These are phyloP conservation scores for Sebastes steindachneri DNA, from an alignment of 2,797 vertebrate genomes.

Conservation along the genomic window DNA sequence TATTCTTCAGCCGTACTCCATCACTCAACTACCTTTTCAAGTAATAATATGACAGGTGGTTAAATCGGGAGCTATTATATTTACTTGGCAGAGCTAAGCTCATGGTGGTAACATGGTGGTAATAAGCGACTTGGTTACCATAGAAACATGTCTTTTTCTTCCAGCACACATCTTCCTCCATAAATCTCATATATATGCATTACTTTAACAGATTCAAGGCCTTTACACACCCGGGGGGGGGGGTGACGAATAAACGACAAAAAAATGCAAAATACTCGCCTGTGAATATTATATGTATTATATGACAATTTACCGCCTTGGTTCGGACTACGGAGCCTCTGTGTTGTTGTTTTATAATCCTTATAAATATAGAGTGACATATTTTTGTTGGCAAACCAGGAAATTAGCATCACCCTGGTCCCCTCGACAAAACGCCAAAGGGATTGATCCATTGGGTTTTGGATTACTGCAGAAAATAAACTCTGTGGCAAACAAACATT, in stretches of 20 bases:
- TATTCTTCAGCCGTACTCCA: neutral
- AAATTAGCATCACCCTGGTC: neutral
- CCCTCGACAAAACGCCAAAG: neutral
- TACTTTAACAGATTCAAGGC: neutral
- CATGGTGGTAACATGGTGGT: neutral
- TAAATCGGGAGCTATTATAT: neutral
- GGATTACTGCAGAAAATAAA: too few species aligned
- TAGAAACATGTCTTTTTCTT: neutral
- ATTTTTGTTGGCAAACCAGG: neutral
- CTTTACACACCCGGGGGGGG: neutral
- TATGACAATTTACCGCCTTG: neutral
- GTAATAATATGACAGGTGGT: neutral
- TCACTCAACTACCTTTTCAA: neutral
- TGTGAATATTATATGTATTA: neutral
- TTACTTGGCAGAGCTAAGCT: conserved; percentile 14
- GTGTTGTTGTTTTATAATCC: neutral
- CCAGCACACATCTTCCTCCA: neutral
- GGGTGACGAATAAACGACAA: too few species aligned
- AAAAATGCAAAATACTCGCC: neutral
- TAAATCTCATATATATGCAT: neutral
- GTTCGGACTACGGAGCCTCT: neutral
- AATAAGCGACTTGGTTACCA: neutral
- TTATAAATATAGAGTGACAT: neutral
- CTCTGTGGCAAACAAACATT: too few species aligned
- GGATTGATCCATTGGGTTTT: neutral